phyloP scores from a whole-genome alignment of 2,113 vertebrate genomes.

The Mugil cephalus region DNA sequence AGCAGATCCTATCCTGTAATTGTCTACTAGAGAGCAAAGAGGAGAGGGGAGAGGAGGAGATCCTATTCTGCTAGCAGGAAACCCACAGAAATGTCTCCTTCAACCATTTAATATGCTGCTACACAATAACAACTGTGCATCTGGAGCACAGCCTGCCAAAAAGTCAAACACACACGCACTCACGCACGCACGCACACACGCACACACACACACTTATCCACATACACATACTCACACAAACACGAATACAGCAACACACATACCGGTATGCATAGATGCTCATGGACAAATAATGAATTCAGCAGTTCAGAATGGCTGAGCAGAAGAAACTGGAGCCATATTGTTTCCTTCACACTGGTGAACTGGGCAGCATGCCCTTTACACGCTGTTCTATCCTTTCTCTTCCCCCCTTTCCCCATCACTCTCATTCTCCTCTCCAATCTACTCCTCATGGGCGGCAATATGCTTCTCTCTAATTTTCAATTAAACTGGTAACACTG shows the following conservation, averaged over 20 bases:
- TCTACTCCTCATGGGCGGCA: conserved; percentile 50
- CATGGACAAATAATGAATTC: conserved; percentile 70
- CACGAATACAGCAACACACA: conserved; percentile 42
- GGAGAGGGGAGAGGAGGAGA: conserved; percentile 73
- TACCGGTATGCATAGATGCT: conserved; percentile 33
- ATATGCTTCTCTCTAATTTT: conserved; percentile 65
- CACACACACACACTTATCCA: conserved; percentile 33
- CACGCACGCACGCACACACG: conserved; percentile 31
- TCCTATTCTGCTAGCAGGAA: conserved; percentile 88
- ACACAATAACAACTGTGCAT: conserved; percentile 87
- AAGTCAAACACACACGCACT: conserved; percentile 52
- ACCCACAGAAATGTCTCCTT: conserved; percentile 84
- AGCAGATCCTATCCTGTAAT: conserved; percentile 82
- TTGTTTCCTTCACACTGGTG: conserved; percentile 75
- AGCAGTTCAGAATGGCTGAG: conserved; percentile 71
- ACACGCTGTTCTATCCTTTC: conserved; percentile 68
- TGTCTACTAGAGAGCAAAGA: conserved; percentile 83
- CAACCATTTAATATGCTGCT: conserved; percentile 87
- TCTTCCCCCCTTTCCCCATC: conserved; percentile 57
- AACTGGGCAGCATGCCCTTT: conserved; percentile 77
- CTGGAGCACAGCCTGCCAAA: conserved; percentile 86
- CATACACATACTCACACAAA: conserved; percentile 27
- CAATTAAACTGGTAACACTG: conserved; percentile 66
- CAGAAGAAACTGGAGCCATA: conserved; percentile 74
- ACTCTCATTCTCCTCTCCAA: conserved; percentile 53